Conservation (phyloP, 2,888 invertebrate species). For the Drosophila atripex region DNA sequence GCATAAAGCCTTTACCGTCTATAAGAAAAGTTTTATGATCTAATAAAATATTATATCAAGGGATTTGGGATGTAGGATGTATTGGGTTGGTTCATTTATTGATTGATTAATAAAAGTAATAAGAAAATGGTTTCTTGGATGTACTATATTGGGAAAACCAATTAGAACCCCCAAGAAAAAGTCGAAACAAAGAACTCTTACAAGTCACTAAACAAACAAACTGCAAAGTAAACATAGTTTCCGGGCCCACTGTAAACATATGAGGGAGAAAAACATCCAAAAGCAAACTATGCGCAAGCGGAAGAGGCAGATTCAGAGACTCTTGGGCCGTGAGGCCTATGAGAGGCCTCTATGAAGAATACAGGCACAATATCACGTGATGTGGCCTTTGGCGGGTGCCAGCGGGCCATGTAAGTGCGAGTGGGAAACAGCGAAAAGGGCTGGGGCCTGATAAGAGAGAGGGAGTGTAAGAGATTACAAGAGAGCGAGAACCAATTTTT, state of each 20-base stretch:
- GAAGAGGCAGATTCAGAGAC: conserved; percentile 30
- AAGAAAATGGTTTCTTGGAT: too few relatives aligned
- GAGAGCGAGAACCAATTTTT: conserved; percentile 9
- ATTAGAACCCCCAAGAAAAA: not conserved
- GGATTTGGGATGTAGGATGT: too few relatives aligned
- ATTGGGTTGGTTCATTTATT: too few relatives aligned
- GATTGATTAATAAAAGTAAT: too few relatives aligned
- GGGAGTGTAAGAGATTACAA: not conserved
- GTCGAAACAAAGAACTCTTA: conserved; percentile 25
- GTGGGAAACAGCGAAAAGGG: not conserved
- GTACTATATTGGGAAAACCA: not conserved
- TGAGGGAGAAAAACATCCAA: not conserved
- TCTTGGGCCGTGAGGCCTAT: conserved; percentile 8
- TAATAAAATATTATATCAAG: not conserved
- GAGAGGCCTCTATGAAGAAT: conserved; percentile 4
- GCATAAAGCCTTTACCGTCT: too few relatives aligned
- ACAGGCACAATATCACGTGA: conserved; percentile 43
- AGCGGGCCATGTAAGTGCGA: conserved; percentile 1
- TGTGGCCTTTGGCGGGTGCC: conserved; percentile 20
- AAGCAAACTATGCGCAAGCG: conserved; percentile 29
- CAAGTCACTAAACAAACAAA: conserved; percentile 25
- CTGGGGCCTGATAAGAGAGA: not conserved
- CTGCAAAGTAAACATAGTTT: conserved; percentile 19
- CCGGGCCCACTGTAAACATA: conserved; percentile 25
- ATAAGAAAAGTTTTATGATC: too few relatives aligned